Conservation (phyloP, 2,113 vertebrate species). For the Euleptes europaea region DNA sequence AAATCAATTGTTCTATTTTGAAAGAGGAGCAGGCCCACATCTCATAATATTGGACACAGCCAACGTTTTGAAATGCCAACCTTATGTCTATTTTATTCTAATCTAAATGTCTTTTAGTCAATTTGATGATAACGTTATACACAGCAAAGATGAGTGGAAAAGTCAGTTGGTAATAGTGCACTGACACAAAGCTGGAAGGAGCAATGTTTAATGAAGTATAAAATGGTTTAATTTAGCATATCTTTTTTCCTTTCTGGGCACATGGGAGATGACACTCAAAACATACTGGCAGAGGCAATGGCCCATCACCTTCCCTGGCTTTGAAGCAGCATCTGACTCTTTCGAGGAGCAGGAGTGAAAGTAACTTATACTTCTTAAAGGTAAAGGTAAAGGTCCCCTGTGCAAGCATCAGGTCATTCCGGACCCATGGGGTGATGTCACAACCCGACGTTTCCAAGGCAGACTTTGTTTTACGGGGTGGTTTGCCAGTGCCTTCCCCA, state of each 20-base stretch:
- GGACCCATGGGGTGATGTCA: no score
- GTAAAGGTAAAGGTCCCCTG: no score
- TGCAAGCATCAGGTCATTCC: no score
- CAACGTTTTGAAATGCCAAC: neutral
- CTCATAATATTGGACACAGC: neutral
- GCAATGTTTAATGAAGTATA: conserved; percentile 60
- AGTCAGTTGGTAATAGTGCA: conserved; percentile 30
- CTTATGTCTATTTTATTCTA: neutral
- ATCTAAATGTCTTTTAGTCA: neutral
- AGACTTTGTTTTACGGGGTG: no score
- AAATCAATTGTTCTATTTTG: conserved; percentile 61
- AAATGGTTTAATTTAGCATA: conserved; percentile 70
- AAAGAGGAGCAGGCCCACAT: conserved; percentile 46
- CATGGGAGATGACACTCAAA: conserved; percentile 35
- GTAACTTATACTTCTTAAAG: no score
- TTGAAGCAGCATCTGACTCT: neutral
- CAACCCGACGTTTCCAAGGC: no score
- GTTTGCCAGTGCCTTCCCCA: no score
- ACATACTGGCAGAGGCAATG: conserved; percentile 27
- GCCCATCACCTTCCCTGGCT: conserved; percentile 11
- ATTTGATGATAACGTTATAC: neutral
- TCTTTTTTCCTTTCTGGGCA: conserved; percentile 48
- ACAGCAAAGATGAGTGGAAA: conserved; percentile 25
- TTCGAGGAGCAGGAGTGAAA: no score
- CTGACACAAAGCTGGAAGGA: conserved; percentile 51